Percentiles rank a stretch among this genome's conserved stretches.
Evolutionary conservation across 2,888 invertebrate genomes (phyloP).

Genomic region (Rhagium mordax): DNA sequence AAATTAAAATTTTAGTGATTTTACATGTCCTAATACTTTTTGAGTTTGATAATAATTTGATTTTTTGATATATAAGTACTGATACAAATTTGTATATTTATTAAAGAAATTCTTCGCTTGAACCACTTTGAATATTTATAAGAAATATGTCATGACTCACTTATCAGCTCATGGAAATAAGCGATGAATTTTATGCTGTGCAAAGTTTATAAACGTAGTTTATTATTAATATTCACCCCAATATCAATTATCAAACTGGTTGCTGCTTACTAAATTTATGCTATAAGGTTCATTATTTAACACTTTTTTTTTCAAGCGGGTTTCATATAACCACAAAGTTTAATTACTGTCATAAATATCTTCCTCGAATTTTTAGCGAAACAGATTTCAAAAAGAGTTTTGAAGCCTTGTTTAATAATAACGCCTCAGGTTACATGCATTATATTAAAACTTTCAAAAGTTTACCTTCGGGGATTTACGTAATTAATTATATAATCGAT

Average conservation of each 20-base stretch:
- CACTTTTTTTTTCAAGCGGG: not conserved
- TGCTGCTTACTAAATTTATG: not conserved
- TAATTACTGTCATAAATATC: slow-evolving; percentile 24
- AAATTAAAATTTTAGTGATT: no score
- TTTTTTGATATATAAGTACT: no score
- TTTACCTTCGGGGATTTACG: slow-evolving; percentile 6
- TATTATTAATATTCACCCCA: not conserved
- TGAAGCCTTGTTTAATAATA: slow-evolving; percentile 18
- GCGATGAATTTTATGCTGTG: not conserved
- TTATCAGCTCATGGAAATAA: no score
- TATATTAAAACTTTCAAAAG: slow-evolving; percentile 18
- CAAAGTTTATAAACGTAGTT: not conserved
- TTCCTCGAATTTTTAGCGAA: slow-evolving; percentile 9
- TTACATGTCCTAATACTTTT: no score
- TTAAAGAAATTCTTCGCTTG: no score
- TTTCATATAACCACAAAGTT: slow-evolving; percentile 5
- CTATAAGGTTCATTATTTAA: not conserved
- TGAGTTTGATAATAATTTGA: no score
- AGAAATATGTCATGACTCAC: no score
- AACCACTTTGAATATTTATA: no score
- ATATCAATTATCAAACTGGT: not conserved
- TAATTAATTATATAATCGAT: slow-evolving; percentile 18
- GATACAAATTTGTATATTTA: no score
- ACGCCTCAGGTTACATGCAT: slow-evolving; percentile 3
- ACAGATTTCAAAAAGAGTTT: slow-evolving; percentile 8